Evolutionary conservation across 2,113 vertebrate genomes (phyloP).

Genomic region (Lanius ludovicianus): DNA sequence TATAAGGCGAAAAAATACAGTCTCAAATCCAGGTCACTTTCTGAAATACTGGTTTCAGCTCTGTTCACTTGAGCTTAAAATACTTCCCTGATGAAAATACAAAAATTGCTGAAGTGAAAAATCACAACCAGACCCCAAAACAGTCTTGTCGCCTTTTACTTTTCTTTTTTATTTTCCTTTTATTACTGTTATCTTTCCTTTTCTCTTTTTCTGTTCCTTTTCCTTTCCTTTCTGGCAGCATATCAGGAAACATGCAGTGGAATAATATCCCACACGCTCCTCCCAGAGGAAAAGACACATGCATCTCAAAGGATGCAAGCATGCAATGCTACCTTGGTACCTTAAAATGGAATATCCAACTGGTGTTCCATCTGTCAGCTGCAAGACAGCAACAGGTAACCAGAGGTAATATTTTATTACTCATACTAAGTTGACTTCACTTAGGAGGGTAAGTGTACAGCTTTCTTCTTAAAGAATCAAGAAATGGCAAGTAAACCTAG

Average conservation of each 20-base stretch:
- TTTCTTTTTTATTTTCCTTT: neutral
- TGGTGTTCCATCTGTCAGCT: slow-evolving; percentile 36
- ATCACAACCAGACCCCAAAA: neutral
- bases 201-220: neutral
- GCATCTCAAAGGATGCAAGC: slow-evolving; percentile 19
- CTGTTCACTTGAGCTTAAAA: neutral
- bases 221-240: neutral
- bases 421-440: neutral
- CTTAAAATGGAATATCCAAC: slow-evolving; percentile 47
- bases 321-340: neutral
- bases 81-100: neutral
- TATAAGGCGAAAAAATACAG: neutral
- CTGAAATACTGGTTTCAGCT: neutral
- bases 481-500: neutral
- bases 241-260: slow-evolving; percentile 12
- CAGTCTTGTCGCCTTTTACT: neutral
- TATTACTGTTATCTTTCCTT: neutral
- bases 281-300: slow-evolving; percentile 53
- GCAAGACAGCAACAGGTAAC: slow-evolving; percentile 57
- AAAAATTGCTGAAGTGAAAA: neutral
- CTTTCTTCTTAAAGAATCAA: neutral
- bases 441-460: neutral
- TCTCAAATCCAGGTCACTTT: neutral
- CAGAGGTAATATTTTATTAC: slow-evolving; percentile 30
- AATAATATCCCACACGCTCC: slow-evolving; percentile 15